Base-by-base conservation (phyloP, 1,140 invertebrate species). In the Sinonovacula constricta region DNA sequence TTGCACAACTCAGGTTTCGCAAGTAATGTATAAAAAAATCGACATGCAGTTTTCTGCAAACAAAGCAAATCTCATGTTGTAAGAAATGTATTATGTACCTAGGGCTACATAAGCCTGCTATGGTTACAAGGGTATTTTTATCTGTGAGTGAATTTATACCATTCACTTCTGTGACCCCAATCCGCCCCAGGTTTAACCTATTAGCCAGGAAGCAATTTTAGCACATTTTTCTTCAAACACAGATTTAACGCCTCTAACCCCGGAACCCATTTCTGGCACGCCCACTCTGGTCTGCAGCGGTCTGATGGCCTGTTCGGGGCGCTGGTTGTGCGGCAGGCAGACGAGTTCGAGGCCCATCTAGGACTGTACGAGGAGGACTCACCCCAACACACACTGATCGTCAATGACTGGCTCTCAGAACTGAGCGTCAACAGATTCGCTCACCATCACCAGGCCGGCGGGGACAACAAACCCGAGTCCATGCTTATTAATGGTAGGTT, bases 261-360 rank as follows among this genome's bases (percentile, higher is more conserved):
- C 0, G 96, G 96, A 39, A 97, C 96, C 0, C 95, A 97, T 90
- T 97, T 96, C 90, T 98, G 95, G 94, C 97, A 98, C 88, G 94
- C 96, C 1, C 97, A 98, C 86, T 94, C 95, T 15, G 95, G 95
- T 18, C 93, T 95, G 88, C 96, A 97, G 90, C 89, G 95, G 28
- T 94, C 94, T 7, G 96, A 97, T 84, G 96, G 96, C 0, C 93
- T 94, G 0, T 88, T 82, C 79, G 87, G 87, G 4, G 68, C 68
- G 0, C 31, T 88, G 15, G 77, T 88, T 1, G 72, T 88, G 1
- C 70, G 85, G 31, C 60, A 85, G 62, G 18, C 80, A n/a, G 28
- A 51, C 18, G 71, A 75, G 33, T 66, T 53, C 3, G 85, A 88
- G 31, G 39, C 78, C 18, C 83, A 87, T 69, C 54, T 69, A 18